Percentiles rank a stretch among this genome's conserved stretches.
Evolutionary conservation across 2,888 invertebrate species (phyloP).

Genomic region (Drosophila anomalata): DNA sequence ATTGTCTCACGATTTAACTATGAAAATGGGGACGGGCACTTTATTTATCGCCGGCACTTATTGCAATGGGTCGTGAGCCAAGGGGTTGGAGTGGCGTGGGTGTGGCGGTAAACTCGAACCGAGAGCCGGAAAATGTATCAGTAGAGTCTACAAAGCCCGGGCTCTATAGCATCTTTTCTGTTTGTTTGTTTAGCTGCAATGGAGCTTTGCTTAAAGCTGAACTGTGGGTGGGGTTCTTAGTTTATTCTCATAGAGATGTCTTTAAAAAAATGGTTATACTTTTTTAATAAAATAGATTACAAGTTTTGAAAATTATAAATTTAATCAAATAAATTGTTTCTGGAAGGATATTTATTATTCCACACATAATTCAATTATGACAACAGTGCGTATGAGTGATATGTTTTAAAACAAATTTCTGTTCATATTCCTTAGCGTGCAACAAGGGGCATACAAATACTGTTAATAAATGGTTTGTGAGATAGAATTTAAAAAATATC

Average conservation of each 20-base stretch:
- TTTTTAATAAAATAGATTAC: too few species aligned
- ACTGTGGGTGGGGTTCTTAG: background rate
- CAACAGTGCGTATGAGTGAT: background rate
- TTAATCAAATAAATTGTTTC: background rate
- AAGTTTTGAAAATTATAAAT: too few species aligned
- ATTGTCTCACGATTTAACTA: constrained; percentile 40
- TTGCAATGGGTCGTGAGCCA: background rate
- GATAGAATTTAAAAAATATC: background rate
- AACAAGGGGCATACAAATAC: background rate
- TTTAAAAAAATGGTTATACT: too few species aligned
- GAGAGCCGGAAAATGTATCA: constrained; percentile 26
- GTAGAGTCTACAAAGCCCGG: constrained; percentile 26
- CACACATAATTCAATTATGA: background rate
- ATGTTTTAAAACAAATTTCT: background rate
- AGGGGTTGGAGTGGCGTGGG: background rate
- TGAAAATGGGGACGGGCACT: constrained; percentile 33
- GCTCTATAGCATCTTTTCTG: constrained; percentile 24
- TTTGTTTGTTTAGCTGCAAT: constrained; percentile 12
- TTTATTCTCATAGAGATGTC: background rate
- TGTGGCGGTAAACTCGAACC: background rate
- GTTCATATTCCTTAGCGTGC: background rate
- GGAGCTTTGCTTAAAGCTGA: background rate
- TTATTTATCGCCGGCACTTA: constrained; percentile 26
- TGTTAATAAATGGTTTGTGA: background rate
- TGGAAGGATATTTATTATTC: background rate